Conservation (phyloP, 23 tunicate species). For the Oikopleura albicans region DNA sequence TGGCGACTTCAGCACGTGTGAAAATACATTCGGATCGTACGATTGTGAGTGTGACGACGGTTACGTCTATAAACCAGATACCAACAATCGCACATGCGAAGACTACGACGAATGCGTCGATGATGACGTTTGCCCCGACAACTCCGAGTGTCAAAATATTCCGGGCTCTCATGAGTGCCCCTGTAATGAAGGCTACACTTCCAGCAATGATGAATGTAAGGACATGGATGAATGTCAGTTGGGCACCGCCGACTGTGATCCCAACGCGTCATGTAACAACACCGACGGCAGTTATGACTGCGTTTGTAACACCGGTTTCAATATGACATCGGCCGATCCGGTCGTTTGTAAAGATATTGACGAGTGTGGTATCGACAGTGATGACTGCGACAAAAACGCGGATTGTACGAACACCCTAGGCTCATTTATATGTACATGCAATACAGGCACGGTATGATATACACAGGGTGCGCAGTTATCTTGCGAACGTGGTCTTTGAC, state of each 20-base stretch:
- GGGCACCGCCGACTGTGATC: constrained; percentile 19
- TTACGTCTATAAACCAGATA: not conserved
- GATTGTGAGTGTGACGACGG: not conserved
- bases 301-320: too few relatives aligned
- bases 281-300: too few relatives aligned
- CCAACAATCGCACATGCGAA: not conserved
- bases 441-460: too few relatives aligned
- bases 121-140: not conserved
- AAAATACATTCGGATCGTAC: not conserved
- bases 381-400: not conserved
- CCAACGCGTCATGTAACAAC: too few relatives aligned
- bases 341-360: not conserved
- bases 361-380: not conserved
- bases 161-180: not conserved
- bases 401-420: not conserved
- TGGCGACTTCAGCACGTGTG: not conserved
- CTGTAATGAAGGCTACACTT: not conserved
- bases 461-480: too few relatives aligned
- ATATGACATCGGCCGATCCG: too few relatives aligned
- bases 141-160: not conserved
- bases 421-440: not conserved
- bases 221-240: constrained; percentile 33
- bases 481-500: too few relatives aligned
- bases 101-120: not conserved
- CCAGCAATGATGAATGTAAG: not conserved